Base-by-base conservation (phyloP, 1,140 invertebrate genomes). In the Heliconius congener region DNA sequence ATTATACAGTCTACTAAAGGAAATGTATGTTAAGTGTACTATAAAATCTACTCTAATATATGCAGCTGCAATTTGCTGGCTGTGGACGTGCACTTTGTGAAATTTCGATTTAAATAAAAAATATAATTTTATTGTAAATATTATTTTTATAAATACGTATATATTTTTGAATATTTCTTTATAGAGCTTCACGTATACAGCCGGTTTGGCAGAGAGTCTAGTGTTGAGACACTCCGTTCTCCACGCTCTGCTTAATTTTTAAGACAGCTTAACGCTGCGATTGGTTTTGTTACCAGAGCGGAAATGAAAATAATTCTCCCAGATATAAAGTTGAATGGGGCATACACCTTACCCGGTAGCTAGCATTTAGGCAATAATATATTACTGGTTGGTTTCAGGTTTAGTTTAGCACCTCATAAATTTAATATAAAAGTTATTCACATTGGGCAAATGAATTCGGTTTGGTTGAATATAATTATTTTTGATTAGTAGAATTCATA, bases 331-430 rank as follows among this genome's bases (percentile, higher is more conserved):
- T 27, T 50, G 79, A 80, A 8, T 73, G 50, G 70, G 71, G 71
- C 52, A 76, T 9, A 73, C 39, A 34, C 79, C 42, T 42, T 77
- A 72, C 75, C 72, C 72, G 71, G 70, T 39, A 81, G 79, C 75
- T 70, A 77, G 71, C 74, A 72, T 77, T 82, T 71, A 60, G 80
- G 79, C 78, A 78, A 83, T 81, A 83, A 78, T 81, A 81, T 76
- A 81, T 74, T 76, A 78, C 73, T 42, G 77, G 71, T 72, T 57
- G 81, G 78, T 76, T 82, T 79, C 76, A 80, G 71, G 50, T 80
- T 78, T 80, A 82, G 79, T 82, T 82, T 82, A 82, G 78, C 76
- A 80, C 79, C 74, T 76, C 76, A 80, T 80, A 76, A 73, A 80
- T 80, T 76, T 73, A 30, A 76, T 80, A 80, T 66, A 80, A 75